Evolutionary conservation across 2,888 invertebrate genomes (phyloP).

Genomic region (Machimus atricapillus): DNA sequence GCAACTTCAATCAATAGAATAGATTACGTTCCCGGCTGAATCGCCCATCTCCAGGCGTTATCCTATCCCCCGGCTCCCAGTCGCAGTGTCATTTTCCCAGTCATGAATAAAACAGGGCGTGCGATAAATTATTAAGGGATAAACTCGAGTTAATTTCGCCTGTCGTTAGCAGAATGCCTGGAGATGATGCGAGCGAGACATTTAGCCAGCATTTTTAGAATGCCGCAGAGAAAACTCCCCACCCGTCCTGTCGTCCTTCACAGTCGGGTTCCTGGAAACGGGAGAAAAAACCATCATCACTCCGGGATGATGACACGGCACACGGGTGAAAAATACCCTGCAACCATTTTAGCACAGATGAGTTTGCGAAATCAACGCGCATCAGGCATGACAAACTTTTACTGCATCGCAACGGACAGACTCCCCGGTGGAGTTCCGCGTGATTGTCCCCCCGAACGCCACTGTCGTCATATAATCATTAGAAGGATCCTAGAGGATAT

Average conservation of each 20-base stretch:
- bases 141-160: slow-evolving; percentile 19
- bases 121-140: slow-evolving; percentile 24
- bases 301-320: background rate
- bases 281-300: background rate
- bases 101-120: slow-evolving; percentile 28
- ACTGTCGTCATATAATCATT: slow-evolving; percentile 17
- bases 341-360: background rate
- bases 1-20: slow-evolving; percentile 9
- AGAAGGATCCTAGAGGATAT: background rate
- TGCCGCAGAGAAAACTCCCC: background rate
- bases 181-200: background rate
- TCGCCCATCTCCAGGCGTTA: background rate
- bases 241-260: background rate
- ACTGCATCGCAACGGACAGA: background rate
- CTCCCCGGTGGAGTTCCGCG: background rate
- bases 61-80: background rate
- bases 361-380: slow-evolving; percentile 21
- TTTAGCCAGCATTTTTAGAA: background rate
- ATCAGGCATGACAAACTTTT: background rate
- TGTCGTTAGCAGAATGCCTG: slow-evolving; percentile 20
- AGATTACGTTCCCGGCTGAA: background rate
- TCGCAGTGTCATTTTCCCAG: background rate
- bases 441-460: background rate
- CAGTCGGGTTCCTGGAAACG: background rate
- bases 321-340: background rate